Conservation (phyloP, 2,113 vertebrate species). For the Triplophysa siluroides region DNA sequence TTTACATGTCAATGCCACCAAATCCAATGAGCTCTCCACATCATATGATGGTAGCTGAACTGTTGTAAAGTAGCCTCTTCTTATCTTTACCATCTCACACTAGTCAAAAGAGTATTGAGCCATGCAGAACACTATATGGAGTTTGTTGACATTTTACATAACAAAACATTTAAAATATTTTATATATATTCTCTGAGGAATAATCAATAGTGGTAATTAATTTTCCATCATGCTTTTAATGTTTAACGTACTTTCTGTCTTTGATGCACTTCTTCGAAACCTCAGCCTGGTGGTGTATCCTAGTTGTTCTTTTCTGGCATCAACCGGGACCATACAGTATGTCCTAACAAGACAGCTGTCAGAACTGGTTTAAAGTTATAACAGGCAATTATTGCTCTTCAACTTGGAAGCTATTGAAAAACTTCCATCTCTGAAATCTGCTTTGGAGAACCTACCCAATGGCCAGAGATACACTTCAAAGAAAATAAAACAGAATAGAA, state of each 20-base stretch:
- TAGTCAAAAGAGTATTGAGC: no score
- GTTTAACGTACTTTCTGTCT: not conserved
- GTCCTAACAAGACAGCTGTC: not conserved
- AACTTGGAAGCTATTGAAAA: conserved; percentile 25
- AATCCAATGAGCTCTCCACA: not conserved
- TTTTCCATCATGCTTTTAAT: not conserved
- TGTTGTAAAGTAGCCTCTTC: not conserved
- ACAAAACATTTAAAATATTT: no score
- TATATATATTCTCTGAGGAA: no score
- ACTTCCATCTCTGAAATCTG: conserved; percentile 9
- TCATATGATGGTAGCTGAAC: not conserved
- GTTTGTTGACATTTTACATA: no score
- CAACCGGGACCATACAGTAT: not conserved
- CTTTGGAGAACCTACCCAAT: not conserved
- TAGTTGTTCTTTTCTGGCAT: not conserved
- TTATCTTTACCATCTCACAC: not conserved
- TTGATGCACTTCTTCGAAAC: not conserved
- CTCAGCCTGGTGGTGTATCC: not conserved
- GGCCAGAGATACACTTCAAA: conserved; percentile 33
- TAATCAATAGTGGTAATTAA: not conserved
- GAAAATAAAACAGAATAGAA: conserved; percentile 21
- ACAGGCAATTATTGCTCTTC: conserved; percentile 6
- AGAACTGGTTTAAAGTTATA: conserved; percentile 4
- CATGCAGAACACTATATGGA: no score
- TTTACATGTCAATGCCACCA: conserved; percentile 18